These are phyloP conservation scores for Reticulitermes speratus DNA, from an alignment of 1,140 invertebrate genomes.

Conservation along the genomic window DNA sequence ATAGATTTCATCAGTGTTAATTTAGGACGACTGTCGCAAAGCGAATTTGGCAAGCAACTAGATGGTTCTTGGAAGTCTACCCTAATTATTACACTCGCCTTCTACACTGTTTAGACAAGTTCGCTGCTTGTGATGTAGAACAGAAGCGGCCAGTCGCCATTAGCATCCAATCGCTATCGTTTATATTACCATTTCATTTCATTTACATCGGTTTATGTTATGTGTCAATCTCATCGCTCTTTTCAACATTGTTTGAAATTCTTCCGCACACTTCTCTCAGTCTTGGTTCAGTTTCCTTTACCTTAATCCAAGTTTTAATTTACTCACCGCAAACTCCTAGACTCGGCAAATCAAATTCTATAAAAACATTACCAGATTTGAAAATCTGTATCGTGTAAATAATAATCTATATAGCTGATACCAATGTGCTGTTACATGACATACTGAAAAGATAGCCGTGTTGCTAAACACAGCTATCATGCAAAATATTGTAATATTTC, in stretches of 20 bases:
- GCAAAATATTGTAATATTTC: too few species aligned
- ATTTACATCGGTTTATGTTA: neutral
- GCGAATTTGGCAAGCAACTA: neutral
- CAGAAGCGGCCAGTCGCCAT: neutral
- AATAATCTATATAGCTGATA: too few species aligned
- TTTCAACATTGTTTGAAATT: neutral
- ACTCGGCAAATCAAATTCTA: neutral
- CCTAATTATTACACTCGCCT: neutral
- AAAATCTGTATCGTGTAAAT: too few species aligned
- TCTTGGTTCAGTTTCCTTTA: neutral
- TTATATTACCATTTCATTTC: neutral
- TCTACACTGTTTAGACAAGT: neutral
- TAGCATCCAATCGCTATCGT: neutral
- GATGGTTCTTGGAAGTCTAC: neutral
- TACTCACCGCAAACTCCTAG: neutral
- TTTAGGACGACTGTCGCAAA: neutral
- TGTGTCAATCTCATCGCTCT: neutral
- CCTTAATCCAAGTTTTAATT: neutral
- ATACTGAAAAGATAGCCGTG: too few species aligned
- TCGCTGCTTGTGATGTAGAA: neutral
- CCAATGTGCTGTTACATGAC: too few species aligned
- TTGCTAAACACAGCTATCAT: too few species aligned
- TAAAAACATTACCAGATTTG: too few species aligned
- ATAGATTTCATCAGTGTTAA: neutral
- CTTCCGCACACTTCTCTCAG: neutral